Evolutionary conservation across 2,797 vertebrate species (phyloP), one percentile per base, ranked within the genome.

Genomic region (Crypturellus tataupa): DNA sequence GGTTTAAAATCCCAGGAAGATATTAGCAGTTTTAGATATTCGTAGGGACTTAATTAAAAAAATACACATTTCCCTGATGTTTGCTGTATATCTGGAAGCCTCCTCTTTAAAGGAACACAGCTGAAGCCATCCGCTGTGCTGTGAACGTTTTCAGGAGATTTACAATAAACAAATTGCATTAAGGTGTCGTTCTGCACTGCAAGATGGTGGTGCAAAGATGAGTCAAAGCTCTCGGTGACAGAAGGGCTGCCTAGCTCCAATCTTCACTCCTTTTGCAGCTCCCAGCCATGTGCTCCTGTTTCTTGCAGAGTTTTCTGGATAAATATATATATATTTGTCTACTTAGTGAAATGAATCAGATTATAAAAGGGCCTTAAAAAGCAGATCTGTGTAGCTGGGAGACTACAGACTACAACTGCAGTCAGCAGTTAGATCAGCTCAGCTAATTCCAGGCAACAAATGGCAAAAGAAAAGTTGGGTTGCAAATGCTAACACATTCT

Each of bases 1-100:
- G 75, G 80, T 55, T 64, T 91, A 79, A 86, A 89, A 46, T 51
- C 33, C 60, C 92, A 73, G 71, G 70, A 91, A 93, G 29, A 68
- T 47, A 88, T 44, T 73, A 80, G 9, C 1, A 4, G 35, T 75
- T 93, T 87, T 55, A 55, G 76, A 33, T 51, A 77, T 77, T 85
- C 73, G 62, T 35, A 87, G 31, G 35, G 21, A 40, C 83, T 46
- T 62, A 80, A 90, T 87, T 92, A 85, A 72, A 64, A 62, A 70
- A 51, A 51, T 31, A 31, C 1, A 1, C 12, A 19, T 72, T 72
- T 91, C 62, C 65, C 39, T 29, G 0, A 11, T 87, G 78, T 58
- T 83, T 89, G 33, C 31, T 17, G 23, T 17, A 1, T 75, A 78
- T 53, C 69, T 70, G 29, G 29, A 89, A 90, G 33, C 49, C 31